Evolutionary conservation across 2,797 vertebrate species (phyloP).

Genomic region (Dromococcyx pavoninus): DNA sequence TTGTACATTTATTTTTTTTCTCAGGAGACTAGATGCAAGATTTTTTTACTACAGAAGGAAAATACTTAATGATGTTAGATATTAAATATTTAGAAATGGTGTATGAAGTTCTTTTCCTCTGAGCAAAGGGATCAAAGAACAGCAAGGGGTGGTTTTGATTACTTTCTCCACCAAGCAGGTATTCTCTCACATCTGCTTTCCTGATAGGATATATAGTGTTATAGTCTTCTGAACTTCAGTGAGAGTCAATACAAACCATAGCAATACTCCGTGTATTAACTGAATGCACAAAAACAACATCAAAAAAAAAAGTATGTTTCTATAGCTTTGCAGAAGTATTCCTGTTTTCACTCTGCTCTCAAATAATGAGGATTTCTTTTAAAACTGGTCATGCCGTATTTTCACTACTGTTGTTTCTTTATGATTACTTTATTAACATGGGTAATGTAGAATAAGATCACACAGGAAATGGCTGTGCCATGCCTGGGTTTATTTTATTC

Average conservation of each 20-base stretch:
- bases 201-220: neutral
- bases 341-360: neutral
- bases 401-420: neutral
- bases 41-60: neutral
- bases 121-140: neutral
- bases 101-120: neutral
- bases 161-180: neutral
- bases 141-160: neutral
- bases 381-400: neutral
- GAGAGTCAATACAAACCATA: neutral
- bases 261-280: neutral
- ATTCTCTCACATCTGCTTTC: neutral
- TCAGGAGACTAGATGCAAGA: neutral
- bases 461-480: rapidly evolving
- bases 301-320: neutral
- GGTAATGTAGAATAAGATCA: neutral
- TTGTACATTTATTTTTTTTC: neutral
- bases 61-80: neutral
- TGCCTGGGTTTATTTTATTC: neutral
- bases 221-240: neutral
- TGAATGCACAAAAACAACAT: neutral
- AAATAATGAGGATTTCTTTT: neutral
- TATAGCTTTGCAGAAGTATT: neutral
- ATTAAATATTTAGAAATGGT: neutral
- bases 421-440: neutral